Base-by-base conservation (phyloP, 2,888 invertebrate genomes). In the Ormyrus nitidulus region DNA sequence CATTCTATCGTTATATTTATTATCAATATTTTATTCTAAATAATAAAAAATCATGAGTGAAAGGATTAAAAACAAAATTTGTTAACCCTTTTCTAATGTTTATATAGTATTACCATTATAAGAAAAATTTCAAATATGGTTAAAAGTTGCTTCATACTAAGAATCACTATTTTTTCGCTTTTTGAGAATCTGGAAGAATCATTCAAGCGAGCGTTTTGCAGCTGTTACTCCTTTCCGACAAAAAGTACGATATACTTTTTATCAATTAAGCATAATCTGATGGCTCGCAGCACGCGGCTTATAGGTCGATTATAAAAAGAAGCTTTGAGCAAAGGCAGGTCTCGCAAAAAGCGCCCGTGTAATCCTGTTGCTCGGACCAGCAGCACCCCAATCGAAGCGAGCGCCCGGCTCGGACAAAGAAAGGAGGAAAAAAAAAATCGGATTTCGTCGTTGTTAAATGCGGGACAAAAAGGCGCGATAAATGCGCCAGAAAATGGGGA, bases 401-500 rank as follows among this genome's bases (percentile, higher is more conserved):
- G 48, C 69, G 8, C 7, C n/a, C 6, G 10, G 34, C 34, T 34
- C 54, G 19, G 6, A 3, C 8, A 6, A 19, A 74, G 69, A 76
- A 76, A 68, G 65, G 51, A 69, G 46, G 51, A 48, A 72, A 19
- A 19, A 79, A 75, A 72, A 72, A 80, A 72, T 79, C 74, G 13
- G 75, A 75, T 79, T 75, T 59, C 10, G 49, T 46, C 56, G 11
- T 13, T 49, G 68, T 53, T 56, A 65, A 65, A 76, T 54, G 10
- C 10, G 10, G 53, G 54, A 69, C 65, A 77, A 72, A 81, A 82
- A 83, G 81, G 82, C 74, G 74, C 61, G 74, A 66, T 77, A 75
- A 82, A 83, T 77, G 72, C 65, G 68, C 58, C 71, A 53, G 62
- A 77, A 77, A 77, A 68, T 53, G 75, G 77, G 82, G 82, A 83